phyloP scores from a whole-genome alignment of 2,113 vertebrate genomes.

The Xiphophorus hellerii region DNA sequence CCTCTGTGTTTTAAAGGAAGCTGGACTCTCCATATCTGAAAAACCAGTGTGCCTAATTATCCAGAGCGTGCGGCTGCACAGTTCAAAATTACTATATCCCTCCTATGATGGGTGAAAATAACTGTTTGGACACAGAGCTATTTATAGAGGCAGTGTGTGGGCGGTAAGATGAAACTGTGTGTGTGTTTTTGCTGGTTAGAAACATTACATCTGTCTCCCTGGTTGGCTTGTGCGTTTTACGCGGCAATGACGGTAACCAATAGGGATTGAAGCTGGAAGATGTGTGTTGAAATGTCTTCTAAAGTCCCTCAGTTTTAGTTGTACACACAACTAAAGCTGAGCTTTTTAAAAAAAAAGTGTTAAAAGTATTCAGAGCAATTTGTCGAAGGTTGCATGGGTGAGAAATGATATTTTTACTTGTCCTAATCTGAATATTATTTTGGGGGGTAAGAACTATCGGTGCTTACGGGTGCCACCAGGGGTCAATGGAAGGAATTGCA shows the following conservation, averaged over 20 bases:
- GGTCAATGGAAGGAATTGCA: slow-evolving; percentile 46
- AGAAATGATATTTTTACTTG: slow-evolving; percentile 25
- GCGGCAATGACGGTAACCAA: slow-evolving; percentile 16
- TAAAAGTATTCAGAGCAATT: slow-evolving; percentile 17
- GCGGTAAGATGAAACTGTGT: slow-evolving; percentile 35
- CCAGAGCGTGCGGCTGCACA: slow-evolving; percentile 20
- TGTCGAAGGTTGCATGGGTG: slow-evolving; percentile 25
- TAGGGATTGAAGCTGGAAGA: slow-evolving; percentile 17
- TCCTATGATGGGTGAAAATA: slow-evolving; percentile 38
- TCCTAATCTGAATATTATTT: not conserved
- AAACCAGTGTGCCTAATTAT: slow-evolving; percentile 15
- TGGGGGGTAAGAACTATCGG: not conserved
- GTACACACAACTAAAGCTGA: not conserved
- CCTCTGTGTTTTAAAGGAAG: not conserved
- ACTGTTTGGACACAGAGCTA: slow-evolving; percentile 53
- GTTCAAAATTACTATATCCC: slow-evolving; percentile 29
- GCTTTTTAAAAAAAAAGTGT: not conserved
- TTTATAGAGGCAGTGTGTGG: slow-evolving; percentile 50
- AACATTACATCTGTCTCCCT: slow-evolving; percentile 19
- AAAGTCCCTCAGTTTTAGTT: slow-evolving; percentile 7
- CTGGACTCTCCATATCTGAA: slow-evolving; percentile 11
- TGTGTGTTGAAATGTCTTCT: slow-evolving; percentile 1
- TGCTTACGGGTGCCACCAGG: slow-evolving; percentile 56
- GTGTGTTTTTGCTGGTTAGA: slow-evolving; percentile 35
- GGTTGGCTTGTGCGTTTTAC: slow-evolving; percentile 14